Evolutionary conservation across 2,797 vertebrate species (phyloP).

Genomic region (Scleropages formosus): DNA sequence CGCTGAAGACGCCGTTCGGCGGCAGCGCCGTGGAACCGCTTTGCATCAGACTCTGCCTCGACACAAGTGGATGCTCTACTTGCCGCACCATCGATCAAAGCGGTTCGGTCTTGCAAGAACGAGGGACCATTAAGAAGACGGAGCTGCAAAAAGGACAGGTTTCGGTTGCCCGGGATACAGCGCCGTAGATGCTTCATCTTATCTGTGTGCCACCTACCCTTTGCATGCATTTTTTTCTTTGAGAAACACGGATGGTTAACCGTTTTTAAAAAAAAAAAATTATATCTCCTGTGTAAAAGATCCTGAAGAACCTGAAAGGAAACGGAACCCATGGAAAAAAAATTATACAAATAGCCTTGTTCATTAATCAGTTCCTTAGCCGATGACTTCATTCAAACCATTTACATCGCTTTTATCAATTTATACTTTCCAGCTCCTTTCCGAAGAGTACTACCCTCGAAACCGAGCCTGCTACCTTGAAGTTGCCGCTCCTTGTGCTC

Average conservation of each 20-base stretch:
- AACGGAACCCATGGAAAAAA: no score
- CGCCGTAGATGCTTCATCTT: conserved; percentile 49
- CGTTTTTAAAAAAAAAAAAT: no score
- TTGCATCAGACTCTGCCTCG: not conserved
- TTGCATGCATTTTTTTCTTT: not conserved
- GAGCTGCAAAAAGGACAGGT: not conserved
- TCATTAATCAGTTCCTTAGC: no score
- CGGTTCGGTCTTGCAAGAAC: not conserved
- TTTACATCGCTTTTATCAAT: no score
- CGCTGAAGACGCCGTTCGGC: not conserved
- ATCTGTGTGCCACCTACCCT: conserved; percentile 50
- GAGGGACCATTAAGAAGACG: not conserved
- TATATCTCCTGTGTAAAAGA: no score
- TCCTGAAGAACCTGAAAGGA: no score
- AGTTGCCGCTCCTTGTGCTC: no score
- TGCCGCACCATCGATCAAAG: not conserved
- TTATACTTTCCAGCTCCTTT: no score
- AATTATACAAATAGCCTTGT: no score
- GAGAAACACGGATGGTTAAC: not conserved
- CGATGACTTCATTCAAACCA: no score
- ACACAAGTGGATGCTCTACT: conserved; percentile 17
- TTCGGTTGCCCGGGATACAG: conserved; percentile 38
- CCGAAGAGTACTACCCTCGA: no score
- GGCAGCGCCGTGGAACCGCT: not conserved
- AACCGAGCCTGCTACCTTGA: no score